phyloP scores from a whole-genome alignment of 2,113 vertebrate species.

The Phaethornis superciliosus region DNA sequence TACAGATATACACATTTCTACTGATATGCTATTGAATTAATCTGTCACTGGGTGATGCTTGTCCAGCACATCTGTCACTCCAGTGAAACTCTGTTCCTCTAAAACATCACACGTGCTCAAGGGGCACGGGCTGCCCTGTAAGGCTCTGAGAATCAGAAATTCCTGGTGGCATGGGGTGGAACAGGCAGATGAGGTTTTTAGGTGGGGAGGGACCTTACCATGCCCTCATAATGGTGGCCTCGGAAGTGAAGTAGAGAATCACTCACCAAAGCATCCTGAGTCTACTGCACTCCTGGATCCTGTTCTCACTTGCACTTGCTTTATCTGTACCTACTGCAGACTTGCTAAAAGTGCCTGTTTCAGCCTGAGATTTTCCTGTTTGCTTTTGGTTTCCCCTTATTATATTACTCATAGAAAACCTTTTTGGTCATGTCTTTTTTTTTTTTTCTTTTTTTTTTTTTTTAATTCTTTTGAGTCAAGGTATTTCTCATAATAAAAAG shows the following conservation, averaged over 20 bases:
- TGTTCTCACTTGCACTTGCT: background rate
- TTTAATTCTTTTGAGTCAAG: background rate
- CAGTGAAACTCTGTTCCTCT: background rate
- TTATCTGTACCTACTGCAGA: background rate
- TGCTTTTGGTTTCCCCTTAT: background rate
- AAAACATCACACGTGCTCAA: background rate
- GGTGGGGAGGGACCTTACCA: background rate
- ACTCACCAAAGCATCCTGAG: fast-evolving
- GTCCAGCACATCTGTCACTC: background rate
- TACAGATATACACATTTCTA: background rate
- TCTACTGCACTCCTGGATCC: background rate
- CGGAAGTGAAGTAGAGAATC: background rate
- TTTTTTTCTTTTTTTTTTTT: background rate
- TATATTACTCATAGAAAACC: background rate
- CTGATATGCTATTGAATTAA: background rate
- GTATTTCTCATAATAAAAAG: background rate
- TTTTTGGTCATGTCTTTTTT: background rate
- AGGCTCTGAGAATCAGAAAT: background rate
- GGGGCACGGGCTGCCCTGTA: background rate
- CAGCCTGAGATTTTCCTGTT: background rate
- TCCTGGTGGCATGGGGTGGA: background rate
- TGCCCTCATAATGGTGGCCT: background rate
- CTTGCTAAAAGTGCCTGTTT: background rate
- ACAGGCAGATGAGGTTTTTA: background rate
- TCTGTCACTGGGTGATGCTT: background rate